Evolutionary conservation across 2,888 invertebrate species (phyloP).

Genomic region (Melieria picta): DNA sequence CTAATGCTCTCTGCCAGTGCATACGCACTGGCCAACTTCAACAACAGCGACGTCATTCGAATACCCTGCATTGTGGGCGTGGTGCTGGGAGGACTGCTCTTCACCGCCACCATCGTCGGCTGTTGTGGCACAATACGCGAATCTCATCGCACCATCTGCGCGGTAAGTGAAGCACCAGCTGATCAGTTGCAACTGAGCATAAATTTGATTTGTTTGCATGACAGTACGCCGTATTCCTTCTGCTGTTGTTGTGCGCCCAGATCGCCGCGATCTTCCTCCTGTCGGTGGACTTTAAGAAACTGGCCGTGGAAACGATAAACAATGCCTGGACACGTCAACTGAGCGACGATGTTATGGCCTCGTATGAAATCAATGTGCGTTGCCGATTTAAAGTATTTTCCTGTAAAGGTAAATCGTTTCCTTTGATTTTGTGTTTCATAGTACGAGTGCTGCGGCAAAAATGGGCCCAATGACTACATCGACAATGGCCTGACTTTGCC

Average conservation of each 20-base stretch:
- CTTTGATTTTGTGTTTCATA: slow-evolving; percentile 15
- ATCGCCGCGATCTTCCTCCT: slow-evolving; percentile 53
- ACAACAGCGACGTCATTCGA: slow-evolving; percentile 49
- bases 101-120: slow-evolving; percentile 52
- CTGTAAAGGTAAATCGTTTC: too few relatives aligned
- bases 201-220: not conserved
- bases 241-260: slow-evolving; percentile 51
- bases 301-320: slow-evolving; percentile 53
- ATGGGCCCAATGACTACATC: slow-evolving; percentile 51
- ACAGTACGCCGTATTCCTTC: slow-evolving; percentile 51
- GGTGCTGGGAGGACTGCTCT: slow-evolving; percentile 50
- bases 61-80: slow-evolving; percentile 56
- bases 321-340: slow-evolving; percentile 53
- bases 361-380: slow-evolving; percentile 54
- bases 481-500: slow-evolving; percentile 48
- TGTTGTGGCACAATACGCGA: slow-evolving; percentile 51
- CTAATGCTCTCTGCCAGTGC: slow-evolving; percentile 51
- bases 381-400: not conserved
- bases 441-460: slow-evolving; percentile 53
- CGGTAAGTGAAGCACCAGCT: slow-evolving; percentile 47
- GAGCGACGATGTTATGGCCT: slow-evolving; percentile 47
- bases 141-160: slow-evolving; percentile 50
- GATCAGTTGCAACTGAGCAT: not conserved
- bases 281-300: slow-evolving; percentile 50
- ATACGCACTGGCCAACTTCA: slow-evolving; percentile 50